Percentiles rank a stretch among this genome's conserved stretches.
Evolutionary conservation across 2,797 vertebrate genomes (phyloP).

Genomic region (Pseudocheirus occidentalis): DNA sequence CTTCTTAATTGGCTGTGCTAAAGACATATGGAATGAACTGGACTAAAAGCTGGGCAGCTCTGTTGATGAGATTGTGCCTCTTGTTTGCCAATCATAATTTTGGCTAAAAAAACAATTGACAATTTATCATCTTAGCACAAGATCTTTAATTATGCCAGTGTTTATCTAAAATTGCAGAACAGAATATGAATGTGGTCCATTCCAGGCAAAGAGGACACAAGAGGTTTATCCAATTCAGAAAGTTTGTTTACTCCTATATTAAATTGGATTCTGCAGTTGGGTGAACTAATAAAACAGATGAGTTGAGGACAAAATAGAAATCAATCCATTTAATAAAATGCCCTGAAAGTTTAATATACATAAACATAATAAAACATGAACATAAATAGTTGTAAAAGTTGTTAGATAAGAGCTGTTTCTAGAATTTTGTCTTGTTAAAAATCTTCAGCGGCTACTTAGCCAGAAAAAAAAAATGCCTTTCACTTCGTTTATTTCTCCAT

Average conservation of each 20-base stretch:
- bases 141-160: constrained; percentile 31
- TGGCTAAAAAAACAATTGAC: constrained; percentile 37
- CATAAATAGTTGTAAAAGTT: neutral
- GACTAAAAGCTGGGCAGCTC: constrained; percentile 41
- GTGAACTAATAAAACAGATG: constrained; percentile 31
- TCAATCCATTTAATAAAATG: neutral
- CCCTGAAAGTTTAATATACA: neutral
- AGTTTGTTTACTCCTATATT: constrained; percentile 51
- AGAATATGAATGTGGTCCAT: constrained; percentile 13
- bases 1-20: neutral
- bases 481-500: neutral
- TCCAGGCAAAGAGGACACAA: constrained; percentile 23
- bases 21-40: constrained; percentile 6
- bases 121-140: constrained; percentile 53
- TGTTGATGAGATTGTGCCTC: neutral
- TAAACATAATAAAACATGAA: neutral
- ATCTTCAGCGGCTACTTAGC: neutral
- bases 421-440: neutral
- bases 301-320: neutral
- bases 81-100: constrained; percentile 39
- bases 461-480: neutral
- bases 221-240: constrained; percentile 37
- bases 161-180: constrained; percentile 28
- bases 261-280: constrained; percentile 28
- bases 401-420: neutral